phyloP scores from a whole-genome alignment of 2,113 vertebrate species.

The Opisthocomus hoazin region DNA sequence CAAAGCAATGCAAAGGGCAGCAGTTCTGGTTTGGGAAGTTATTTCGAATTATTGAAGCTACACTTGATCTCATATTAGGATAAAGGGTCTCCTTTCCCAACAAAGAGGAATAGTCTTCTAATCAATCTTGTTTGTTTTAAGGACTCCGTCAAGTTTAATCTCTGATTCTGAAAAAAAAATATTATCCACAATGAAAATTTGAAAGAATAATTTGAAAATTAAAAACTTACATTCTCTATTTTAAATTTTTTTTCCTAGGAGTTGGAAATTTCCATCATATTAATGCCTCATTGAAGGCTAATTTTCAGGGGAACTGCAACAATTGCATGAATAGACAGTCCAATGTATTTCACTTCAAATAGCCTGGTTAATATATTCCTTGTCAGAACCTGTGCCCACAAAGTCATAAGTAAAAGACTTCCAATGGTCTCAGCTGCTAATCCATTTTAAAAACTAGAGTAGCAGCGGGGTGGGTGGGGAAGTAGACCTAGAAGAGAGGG shows the following conservation, averaged over 20 bases:
- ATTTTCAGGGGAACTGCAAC: not conserved
- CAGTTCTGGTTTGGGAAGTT: not conserved
- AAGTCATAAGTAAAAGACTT: not conserved
- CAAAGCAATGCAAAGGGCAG: not conserved
- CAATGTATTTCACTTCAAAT: not conserved
- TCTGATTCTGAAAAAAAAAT: not conserved
- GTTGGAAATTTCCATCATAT: not conserved
- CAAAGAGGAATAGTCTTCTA: accelerated
- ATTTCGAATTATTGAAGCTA: not conserved
- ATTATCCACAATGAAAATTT: not conserved
- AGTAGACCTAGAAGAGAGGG: not conserved
- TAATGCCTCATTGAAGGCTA: not conserved
- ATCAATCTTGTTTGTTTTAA: not conserved
- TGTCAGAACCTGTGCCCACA: not conserved
- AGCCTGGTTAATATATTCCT: not conserved
- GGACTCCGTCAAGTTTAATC: not conserved
- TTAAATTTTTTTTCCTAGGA: not conserved
- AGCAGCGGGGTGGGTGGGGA: not conserved
- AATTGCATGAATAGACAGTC: not conserved
- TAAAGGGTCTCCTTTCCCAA: not conserved
- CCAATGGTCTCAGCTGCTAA: not conserved
- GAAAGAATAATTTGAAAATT: not conserved
- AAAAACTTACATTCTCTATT: not conserved
- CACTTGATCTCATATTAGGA: not conserved
- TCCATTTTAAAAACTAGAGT: not conserved